Evolutionary conservation across 2,888 invertebrate species (phyloP), one percentile per base, ranked within the genome.

Genomic region (Ethmia dodecea): DNA sequence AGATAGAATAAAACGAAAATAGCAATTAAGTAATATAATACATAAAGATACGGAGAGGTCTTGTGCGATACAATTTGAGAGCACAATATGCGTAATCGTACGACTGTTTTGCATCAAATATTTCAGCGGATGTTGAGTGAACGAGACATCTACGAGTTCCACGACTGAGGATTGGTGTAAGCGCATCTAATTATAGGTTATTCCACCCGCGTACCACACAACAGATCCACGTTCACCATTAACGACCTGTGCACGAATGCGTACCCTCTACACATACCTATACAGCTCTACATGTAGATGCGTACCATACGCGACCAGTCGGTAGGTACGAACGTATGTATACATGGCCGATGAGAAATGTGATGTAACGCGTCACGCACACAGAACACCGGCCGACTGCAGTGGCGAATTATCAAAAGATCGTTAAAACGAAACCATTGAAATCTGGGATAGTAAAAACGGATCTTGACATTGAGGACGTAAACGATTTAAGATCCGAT

Each of bases 181-280:
- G 65, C 77, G 80, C 74, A 78, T 83, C 81, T 83, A 81, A 81
- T 81, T 81, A 81, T 83, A 83, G 81, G 81, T 80, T 80, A 79
- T 83, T 81, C 78, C 83, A 75, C 81, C 69, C 73, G 74, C 69
- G 73, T 69, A 74, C 70, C 68, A 66, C 65, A 74, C 72, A 74
- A 72, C 75, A 72, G 76, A 77, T 78, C 72, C 71, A 74, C 74
- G 71, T 64, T 67, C 67, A 73, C 74, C 73, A 77, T 75, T 76
- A 77, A 76, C 76, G 79, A 76, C 71, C 70, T 64, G 73, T 66
- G 69, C 77, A 77, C 74, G 75, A 75, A 68, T 69, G 66, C 72
- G 60, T 68, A 65, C 63, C 59, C 60, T 49, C 55, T 56, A 61
- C 51, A 49, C 61, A 63, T 58, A 62, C 48, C 53, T 47, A 49